Evolutionary conservation across 2,888 invertebrate species (phyloP).

Genomic region (Cantharis rufa): DNA sequence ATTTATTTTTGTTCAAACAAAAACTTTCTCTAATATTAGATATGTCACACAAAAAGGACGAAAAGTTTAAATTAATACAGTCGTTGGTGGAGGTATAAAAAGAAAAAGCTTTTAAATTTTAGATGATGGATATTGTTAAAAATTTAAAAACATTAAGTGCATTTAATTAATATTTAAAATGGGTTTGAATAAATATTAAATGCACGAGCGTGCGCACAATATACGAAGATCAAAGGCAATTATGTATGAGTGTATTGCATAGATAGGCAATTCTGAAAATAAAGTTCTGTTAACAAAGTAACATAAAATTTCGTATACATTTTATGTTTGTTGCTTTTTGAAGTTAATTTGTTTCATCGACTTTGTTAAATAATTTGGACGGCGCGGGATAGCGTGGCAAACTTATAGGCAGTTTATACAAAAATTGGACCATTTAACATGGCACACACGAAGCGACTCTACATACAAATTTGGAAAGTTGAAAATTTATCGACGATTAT

Average conservation of each 20-base stretch:
- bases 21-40: constrained; percentile 5
- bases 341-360: background rate
- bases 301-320: background rate
- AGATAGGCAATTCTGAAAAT: background rate
- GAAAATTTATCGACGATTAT: constrained; percentile 27
- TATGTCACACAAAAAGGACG: constrained; percentile 5
- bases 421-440: constrained; percentile 14
- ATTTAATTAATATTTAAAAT: background rate
- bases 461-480: constrained; percentile 17
- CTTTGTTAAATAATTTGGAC: background rate
- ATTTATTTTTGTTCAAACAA: background rate
- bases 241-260: background rate
- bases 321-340: background rate
- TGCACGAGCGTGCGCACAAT: background rate
- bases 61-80: constrained; percentile 14
- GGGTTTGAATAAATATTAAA: background rate
- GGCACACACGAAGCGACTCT: constrained; percentile 10
- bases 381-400: background rate
- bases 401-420: constrained; percentile 15
- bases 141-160: background rate
- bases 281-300: constrained; percentile 3
- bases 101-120: background rate
- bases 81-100: background rate
- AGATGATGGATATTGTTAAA: constrained; percentile 5
- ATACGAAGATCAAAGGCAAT: background rate